Percentiles rank a stretch among this genome's conserved stretches.
phyloP scores from a whole-genome alignment of 2,113 vertebrate species.

The Paradisaea rubra region DNA sequence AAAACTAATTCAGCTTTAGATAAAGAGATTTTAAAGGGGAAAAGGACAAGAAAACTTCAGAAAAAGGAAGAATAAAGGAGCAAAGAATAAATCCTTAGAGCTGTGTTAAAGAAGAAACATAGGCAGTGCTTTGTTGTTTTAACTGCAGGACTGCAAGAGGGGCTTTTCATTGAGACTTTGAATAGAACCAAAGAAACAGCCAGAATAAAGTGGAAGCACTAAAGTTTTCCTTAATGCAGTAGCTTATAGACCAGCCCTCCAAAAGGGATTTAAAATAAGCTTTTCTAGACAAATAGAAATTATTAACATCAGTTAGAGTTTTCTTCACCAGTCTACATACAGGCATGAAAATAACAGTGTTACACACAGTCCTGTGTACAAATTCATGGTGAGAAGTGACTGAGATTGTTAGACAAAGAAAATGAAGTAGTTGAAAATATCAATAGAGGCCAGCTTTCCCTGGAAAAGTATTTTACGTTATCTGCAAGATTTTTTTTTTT shows the following conservation, averaged over 20 bases:
- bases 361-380: neutral
- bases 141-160: constrained; percentile 47
- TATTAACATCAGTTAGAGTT: neutral
- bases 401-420: neutral
- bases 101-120: constrained; percentile 44
- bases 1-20: constrained; percentile 65
- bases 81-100: constrained; percentile 52
- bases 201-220: constrained; percentile 31
- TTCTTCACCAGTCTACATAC: neutral
- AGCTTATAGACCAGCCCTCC: neutral
- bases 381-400: neutral
- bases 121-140: constrained; percentile 56
- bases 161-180: constrained; percentile 26
- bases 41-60: constrained; percentile 51
- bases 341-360: neutral
- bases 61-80: constrained; percentile 50
- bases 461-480: neutral
- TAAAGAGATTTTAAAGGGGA: constrained; percentile 62
- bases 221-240: constrained; percentile 36
- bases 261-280: constrained; percentile 24
- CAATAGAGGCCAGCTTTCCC: neutral
- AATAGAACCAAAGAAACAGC: constrained; percentile 48
- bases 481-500: neutral
- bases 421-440: neutral
- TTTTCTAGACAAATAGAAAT: constrained; percentile 19